These are phyloP conservation scores for Lysiphlebus fabarum DNA, from an alignment of 1,140 invertebrate genomes.

Conservation along the genomic window DNA sequence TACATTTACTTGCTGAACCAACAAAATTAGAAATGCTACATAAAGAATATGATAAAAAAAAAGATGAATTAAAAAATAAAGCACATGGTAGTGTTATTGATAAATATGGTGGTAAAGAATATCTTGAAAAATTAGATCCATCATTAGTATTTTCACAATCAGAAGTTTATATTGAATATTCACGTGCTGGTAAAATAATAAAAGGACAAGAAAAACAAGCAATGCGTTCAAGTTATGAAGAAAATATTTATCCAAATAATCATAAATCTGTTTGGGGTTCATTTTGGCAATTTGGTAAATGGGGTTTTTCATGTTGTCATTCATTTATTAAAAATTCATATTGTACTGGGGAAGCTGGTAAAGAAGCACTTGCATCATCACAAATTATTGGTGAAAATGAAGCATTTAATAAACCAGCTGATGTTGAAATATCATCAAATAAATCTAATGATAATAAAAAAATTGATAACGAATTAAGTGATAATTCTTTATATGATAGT, in stretches of 20 bases:
- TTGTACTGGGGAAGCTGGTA: constrained; percentile 80
- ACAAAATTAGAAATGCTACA: constrained; percentile 93
- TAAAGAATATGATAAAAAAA: constrained; percentile 86
- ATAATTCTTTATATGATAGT: constrained; percentile 30
- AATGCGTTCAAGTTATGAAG: constrained; percentile 88
- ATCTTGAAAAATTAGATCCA: constrained; percentile 81
- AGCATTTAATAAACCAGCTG: constrained; percentile 7
- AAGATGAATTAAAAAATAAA: constrained; percentile 79
- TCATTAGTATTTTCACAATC: constrained; percentile 89
- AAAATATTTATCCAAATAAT: constrained; percentile 90
- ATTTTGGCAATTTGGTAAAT: constrained; percentile 85
- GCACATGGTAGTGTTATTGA: constrained; percentile 71
- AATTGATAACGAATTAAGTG: constrained; percentile 26
- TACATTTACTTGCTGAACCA: constrained; percentile 94
- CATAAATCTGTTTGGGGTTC: constrained; percentile 95
- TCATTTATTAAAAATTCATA: constrained; percentile 89
- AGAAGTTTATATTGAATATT: constrained; percentile 95
- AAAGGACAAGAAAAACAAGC: constrained; percentile 84
- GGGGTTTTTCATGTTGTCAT: constrained; percentile 97
- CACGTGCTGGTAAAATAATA: constrained; percentile 81
- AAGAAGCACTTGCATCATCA: constrained; percentile 38
- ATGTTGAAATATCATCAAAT: no score
- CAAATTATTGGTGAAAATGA: constrained; percentile 32
- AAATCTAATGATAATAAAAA: constrained; percentile 22
- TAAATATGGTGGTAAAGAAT: constrained; percentile 89